A percentile compares a stretch with the other conserved stretches of the same genome.
Conservation (phyloP, 2,113 vertebrate genomes). For the Ginglymostoma cirratum region DNA sequence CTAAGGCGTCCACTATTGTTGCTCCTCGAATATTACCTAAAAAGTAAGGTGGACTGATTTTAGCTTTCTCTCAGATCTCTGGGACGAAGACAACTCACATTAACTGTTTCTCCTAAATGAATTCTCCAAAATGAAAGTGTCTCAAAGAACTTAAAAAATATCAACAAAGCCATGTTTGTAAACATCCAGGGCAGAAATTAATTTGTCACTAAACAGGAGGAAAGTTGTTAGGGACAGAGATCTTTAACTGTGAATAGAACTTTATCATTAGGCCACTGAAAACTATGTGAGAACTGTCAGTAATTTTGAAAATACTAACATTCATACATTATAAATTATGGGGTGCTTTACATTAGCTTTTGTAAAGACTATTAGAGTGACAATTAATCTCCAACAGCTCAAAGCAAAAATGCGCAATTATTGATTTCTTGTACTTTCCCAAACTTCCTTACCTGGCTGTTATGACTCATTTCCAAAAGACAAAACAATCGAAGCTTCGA, state of each 20-base stretch:
- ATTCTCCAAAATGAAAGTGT: neutral
- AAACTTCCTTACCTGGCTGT: neutral
- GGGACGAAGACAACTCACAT: neutral
- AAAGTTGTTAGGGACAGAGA: neutral
- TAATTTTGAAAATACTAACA: neutral
- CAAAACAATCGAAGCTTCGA: neutral
- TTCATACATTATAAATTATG: neutral
- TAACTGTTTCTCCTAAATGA: conserved; percentile 10
- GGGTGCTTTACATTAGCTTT: neutral
- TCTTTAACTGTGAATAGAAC: neutral
- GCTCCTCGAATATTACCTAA: conserved; percentile 84
- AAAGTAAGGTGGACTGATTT: conserved; percentile 43
- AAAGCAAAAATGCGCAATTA: neutral
- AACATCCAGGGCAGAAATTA: neutral
- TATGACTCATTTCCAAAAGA: neutral
- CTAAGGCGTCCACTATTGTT: conserved; percentile 90
- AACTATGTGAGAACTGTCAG: neutral
- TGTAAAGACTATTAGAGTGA: neutral
- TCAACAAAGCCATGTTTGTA: neutral
- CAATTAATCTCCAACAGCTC: neutral
- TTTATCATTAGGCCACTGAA: no score
- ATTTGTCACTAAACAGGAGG: neutral
- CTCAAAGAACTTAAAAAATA: neutral
- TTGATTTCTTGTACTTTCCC: neutral
- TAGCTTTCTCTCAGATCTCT: neutral